Conservation (phyloP, 2,113 vertebrate genomes). For the Micromys minutus region DNA sequence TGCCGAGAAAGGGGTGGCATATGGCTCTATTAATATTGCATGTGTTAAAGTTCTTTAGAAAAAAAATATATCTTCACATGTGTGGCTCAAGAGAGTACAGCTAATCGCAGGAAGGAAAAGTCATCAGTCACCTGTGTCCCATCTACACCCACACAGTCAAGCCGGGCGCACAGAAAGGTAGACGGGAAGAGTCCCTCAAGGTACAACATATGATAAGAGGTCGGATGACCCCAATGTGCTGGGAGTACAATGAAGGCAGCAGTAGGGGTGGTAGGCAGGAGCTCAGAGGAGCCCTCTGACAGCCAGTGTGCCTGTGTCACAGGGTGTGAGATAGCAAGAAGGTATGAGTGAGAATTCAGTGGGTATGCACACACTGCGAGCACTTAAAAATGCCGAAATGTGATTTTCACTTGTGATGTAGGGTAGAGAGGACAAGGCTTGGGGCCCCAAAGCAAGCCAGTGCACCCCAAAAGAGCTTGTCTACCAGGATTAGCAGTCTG, state of each 20-base stretch:
- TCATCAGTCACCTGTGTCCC: neutral
- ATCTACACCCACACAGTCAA: neutral
- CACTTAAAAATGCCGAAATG: neutral
- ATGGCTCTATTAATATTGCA: constrained; percentile 63
- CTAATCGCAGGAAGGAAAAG: constrained; percentile 32
- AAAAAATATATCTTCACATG: constrained; percentile 41
- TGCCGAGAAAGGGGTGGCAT: constrained; percentile 28
- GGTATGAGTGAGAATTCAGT: neutral
- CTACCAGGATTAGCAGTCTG: neutral
- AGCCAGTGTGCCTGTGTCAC: neutral
- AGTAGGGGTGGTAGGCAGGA: neutral
- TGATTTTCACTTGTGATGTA: neutral
- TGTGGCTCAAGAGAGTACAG: neutral
- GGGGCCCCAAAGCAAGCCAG: neutral
- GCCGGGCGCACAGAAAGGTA: neutral
- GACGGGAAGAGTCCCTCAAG: neutral
- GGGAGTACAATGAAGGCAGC: neutral
- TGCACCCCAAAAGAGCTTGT: neutral
- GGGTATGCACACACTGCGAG: neutral
- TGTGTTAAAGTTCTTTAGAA: constrained; percentile 32
- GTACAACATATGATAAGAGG: neutral
- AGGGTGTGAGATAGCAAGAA: neutral
- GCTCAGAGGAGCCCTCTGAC: neutral
- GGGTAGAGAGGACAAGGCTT: neutral
- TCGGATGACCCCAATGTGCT: neutral